Percentiles rank a stretch among this genome's conserved stretches.
Evolutionary conservation across 2,797 vertebrate genomes (phyloP).

Genomic region (Prunella strophiata): DNA sequence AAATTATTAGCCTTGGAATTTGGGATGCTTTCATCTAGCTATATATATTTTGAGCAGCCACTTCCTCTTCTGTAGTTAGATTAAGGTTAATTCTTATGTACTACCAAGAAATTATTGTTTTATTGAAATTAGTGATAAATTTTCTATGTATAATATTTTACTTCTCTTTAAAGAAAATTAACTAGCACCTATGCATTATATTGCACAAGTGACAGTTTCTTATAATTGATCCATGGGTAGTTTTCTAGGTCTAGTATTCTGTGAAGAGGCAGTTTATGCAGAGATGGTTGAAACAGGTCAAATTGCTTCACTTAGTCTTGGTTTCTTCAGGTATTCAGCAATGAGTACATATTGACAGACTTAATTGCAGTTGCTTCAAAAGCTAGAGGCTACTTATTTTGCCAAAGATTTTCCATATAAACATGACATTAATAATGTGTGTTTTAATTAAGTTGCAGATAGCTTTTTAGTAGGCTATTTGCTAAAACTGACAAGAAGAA

Average conservation of each 20-base stretch:
- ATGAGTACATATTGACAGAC: slow-evolving; percentile 45
- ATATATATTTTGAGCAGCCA: neutral
- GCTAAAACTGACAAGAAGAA: slow-evolving; percentile 18
- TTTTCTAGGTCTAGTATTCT: slow-evolving; percentile 14
- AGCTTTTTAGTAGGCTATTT: slow-evolving; percentile 50
- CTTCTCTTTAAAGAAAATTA: neutral
- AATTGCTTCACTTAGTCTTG: slow-evolving; percentile 36
- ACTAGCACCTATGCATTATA: neutral
- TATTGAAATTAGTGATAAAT: neutral
- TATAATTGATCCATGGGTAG: neutral
- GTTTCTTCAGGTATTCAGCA: neutral
- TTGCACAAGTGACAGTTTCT: neutral
- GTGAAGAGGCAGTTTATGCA: neutral
- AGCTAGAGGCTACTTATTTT: slow-evolving; percentile 63
- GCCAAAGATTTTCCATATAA: slow-evolving; percentile 60
- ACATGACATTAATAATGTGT: slow-evolving; percentile 60
- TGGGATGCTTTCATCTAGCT: neutral
- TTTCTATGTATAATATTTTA: neutral
- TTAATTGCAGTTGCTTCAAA: slow-evolving; percentile 62
- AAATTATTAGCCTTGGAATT: neutral
- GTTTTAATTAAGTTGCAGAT: slow-evolving; percentile 69
- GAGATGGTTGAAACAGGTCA: neutral
- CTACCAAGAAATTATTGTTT: neutral
- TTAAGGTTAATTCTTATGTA: neutral
- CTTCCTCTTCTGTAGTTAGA: neutral